phyloP scores from a whole-genome alignment of 2,113 vertebrate genomes.

The Heptranchias perlo region DNA sequence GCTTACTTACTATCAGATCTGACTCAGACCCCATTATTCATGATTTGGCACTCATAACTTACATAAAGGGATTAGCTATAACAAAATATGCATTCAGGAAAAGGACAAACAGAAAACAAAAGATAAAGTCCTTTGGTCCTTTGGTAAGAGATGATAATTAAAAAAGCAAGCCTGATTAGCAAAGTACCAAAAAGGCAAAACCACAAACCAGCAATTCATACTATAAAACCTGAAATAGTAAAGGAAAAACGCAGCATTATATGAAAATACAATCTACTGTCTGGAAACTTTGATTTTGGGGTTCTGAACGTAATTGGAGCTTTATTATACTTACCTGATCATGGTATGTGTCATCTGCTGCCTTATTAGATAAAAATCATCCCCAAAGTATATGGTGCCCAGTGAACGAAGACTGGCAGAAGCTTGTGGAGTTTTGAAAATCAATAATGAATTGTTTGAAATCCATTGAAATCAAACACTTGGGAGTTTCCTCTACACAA shows the following conservation, averaged over 20 bases:
- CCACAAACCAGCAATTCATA: not conserved
- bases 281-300: not conserved
- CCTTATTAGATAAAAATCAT: not conserved
- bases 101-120: not conserved
- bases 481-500: not conserved
- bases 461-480: not conserved
- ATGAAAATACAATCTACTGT: not conserved
- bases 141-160: not conserved
- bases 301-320: not conserved
- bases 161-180: not conserved
- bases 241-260: not conserved
- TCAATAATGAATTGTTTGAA: not conserved
- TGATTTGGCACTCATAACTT: not conserved
- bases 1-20: not conserved
- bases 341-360: not conserved
- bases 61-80: not conserved
- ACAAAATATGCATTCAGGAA: not conserved
- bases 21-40: not conserved
- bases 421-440: not conserved
- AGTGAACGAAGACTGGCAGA: not conserved
- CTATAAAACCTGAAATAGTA: not conserved
- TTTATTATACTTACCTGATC: not conserved
- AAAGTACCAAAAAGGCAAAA: not conserved
- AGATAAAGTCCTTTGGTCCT: not conserved
- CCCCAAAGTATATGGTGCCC: not conserved